phyloP scores from a whole-genome alignment of 2,797 vertebrate genomes.

The Catostomus latipinnis region DNA sequence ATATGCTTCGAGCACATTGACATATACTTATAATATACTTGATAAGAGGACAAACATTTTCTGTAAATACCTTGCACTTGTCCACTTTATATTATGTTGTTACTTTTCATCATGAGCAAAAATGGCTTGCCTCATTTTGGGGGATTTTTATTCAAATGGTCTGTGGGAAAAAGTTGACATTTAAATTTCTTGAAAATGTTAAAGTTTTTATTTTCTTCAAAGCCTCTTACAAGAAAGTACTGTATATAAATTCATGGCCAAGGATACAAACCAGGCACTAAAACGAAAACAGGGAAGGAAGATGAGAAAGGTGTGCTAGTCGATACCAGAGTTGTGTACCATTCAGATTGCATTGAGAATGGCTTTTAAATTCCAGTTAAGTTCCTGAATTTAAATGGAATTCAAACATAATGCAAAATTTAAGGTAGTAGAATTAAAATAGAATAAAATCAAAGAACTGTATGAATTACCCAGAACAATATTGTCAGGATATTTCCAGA shows the following conservation, averaged over 20 bases:
- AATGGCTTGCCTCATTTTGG: not conserved
- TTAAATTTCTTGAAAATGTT: not conserved
- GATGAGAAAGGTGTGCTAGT: not conserved
- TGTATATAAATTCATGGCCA: not conserved
- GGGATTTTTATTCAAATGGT: not conserved
- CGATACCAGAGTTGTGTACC: not conserved
- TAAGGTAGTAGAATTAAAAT: too few relatives aligned
- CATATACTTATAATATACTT: not conserved
- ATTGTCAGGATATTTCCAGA: too few relatives aligned
- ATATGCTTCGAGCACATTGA: not conserved
- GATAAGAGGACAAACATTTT: not conserved
- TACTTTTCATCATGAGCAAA: not conserved
- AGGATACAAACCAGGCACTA: not conserved
- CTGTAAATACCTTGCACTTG: conserved; percentile 1
- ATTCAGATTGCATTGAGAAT: too few relatives aligned
- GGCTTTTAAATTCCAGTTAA: too few relatives aligned
- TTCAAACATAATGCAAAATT: too few relatives aligned
- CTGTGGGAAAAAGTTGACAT: not conserved
- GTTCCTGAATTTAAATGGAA: too few relatives aligned
- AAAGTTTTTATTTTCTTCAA: not conserved
- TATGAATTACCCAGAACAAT: too few relatives aligned
- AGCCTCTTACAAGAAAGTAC: not conserved
- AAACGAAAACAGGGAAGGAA: not conserved
- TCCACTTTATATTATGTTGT: not conserved
- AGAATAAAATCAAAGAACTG: too few relatives aligned